Evolutionary conservation across 2,113 vertebrate species (phyloP), one percentile per base, ranked within the genome.

Genomic region (Poeciliopsis turrubarensis): DNA sequence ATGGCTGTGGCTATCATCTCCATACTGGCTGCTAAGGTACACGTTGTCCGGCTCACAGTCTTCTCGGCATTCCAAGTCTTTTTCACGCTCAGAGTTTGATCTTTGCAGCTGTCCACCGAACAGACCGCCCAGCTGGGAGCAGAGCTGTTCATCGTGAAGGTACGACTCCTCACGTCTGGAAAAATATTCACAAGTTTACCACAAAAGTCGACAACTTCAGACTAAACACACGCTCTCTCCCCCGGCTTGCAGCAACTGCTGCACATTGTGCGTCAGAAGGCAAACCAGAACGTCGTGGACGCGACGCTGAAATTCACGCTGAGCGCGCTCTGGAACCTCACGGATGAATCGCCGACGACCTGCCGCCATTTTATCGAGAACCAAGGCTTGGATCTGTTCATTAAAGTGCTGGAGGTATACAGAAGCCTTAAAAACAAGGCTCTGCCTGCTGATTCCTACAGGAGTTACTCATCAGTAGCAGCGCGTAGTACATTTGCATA

Each of bases 1-100:
- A 99, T 99, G 98, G 98, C 98, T 2, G 98, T 99, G 31, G 98
- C 98, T 13, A 99, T 99, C 65, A 99, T 99, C 82, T 99, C 98
- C 70, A 99, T 99, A 78, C 93, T 99, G 73, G 98, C 98, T 86
- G 98, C 98, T 60, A 99, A 99, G 97, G 98, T 99, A 93, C 25
- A n/a, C 47, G 11, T 29, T 32, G 47, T 32, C 68, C 2, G 60
- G 15, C 77, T 51, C 27, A 22, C 1, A 0, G 13, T n/a, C 44
- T 26, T n/a, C 27, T 12, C 34, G 63, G 7, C 5, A n/a, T 51
- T 60, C 3, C 30, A 2, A 34, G 25, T n/a, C 60, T 9, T 64
- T 54, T 5, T 47, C 15, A 17, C 26, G 0, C 1, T 34, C 15
- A n/a, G 17, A 44, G 9, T 79, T 47, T 77, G 1, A 27, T 70